Percentiles rank a stretch among this genome's conserved stretches.
Evolutionary conservation across 2,113 vertebrate species (phyloP).

Genomic region (Empidonax alnorum): DNA sequence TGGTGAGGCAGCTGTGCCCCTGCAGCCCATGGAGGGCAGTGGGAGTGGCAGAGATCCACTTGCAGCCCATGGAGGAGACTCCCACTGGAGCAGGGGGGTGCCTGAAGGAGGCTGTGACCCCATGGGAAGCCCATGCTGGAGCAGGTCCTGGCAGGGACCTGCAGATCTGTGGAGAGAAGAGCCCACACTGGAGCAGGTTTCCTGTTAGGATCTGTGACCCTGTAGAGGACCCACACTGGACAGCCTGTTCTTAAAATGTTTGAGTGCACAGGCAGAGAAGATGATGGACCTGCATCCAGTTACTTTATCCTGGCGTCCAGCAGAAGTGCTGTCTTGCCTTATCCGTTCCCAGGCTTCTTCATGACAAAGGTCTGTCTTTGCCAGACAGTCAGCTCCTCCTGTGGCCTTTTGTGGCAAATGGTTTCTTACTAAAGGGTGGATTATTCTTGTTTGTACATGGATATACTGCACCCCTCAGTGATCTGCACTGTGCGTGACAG

Average conservation of each 20-base stretch:
- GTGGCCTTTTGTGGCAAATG: neutral
- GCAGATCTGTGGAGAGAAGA: neutral
- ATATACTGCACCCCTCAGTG: neutral
- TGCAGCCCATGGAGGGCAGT: neutral
- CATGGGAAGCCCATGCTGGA: neutral
- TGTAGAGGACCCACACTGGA: neutral
- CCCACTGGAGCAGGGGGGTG: neutral
- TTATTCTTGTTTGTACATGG: neutral
- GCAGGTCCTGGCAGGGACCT: neutral
- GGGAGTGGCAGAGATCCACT: neutral
- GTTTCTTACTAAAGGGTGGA: neutral
- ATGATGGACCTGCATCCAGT: neutral
- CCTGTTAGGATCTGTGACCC: neutral
- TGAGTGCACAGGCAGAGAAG: neutral
- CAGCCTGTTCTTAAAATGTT: neutral
- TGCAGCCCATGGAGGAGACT: neutral
- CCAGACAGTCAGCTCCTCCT: neutral
- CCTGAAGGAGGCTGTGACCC: neutral
- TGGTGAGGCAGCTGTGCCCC: neutral
- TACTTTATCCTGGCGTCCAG: neutral
- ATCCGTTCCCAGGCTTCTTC: neutral
- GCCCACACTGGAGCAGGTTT: neutral
- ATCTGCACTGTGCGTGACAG: rapidly evolving
- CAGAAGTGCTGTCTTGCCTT: neutral
- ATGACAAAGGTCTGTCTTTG: neutral